A percentile compares a stretch with the other conserved stretches of the same genome.
Conservation (phyloP, 1,140 invertebrate species). For the Mamestra configurata region DNA sequence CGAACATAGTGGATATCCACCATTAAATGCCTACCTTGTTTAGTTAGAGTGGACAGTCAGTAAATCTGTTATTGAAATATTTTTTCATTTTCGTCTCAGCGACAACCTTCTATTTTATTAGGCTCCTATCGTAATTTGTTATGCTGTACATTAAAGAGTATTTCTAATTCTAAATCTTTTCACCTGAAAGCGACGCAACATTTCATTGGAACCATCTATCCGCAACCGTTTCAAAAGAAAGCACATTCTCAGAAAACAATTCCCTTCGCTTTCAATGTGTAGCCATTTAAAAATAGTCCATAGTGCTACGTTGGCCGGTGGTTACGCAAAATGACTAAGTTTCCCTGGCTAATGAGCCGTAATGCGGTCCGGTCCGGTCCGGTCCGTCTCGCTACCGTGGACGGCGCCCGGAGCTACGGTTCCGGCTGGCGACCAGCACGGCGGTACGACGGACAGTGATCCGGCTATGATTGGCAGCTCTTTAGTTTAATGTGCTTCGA, state of each 20-base stretch:
- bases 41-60: too few relatives aligned
- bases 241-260: conserved; percentile 25
- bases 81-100: too few relatives aligned
- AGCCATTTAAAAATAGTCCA: conserved; percentile 25
- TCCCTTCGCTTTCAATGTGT: conserved; percentile 23
- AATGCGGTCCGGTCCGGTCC: conserved; percentile 13
- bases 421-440: not conserved
- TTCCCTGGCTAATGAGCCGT: conserved; percentile 53
- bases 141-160: too few relatives aligned
- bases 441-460: not conserved
- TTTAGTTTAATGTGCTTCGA: conserved; percentile 29
- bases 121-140: too few relatives aligned
- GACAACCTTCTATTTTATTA: too few relatives aligned
- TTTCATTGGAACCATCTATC: not conserved
- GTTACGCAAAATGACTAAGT: conserved; percentile 50
- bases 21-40: too few relatives aligned
- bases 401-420: conserved; percentile 9
- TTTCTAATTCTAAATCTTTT: not conserved
- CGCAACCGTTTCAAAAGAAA: conserved; percentile 15
- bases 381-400: conserved; percentile 37
- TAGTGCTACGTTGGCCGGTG: not conserved
- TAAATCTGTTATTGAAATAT: too few relatives aligned
- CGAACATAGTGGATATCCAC: too few relatives aligned
- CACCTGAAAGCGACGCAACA: not conserved
- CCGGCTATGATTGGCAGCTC: conserved; percentile 28